phyloP scores from a whole-genome alignment of 2,888 invertebrate species.

The Acleris laterana region DNA sequence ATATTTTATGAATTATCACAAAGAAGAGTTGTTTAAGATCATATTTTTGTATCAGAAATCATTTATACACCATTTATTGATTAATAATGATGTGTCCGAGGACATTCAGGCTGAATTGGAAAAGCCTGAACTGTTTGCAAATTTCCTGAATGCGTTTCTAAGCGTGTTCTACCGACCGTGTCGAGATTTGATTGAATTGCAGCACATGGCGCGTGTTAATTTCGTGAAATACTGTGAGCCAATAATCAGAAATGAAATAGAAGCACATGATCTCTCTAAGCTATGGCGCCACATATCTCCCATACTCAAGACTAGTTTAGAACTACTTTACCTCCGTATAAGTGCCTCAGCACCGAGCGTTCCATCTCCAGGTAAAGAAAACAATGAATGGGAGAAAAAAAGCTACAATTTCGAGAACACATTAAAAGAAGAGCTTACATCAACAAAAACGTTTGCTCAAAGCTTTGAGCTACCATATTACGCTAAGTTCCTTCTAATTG shows the following conservation, averaged over 20 bases:
- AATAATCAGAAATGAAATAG: constrained; percentile 86
- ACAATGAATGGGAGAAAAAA: constrained; percentile 48
- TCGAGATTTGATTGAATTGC: constrained; percentile 92
- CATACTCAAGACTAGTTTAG: constrained; percentile 89
- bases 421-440: constrained; percentile 72
- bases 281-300: constrained; percentile 93
- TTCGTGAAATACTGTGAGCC: constrained; percentile 92
- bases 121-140: constrained; percentile 87
- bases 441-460: constrained; percentile 84
- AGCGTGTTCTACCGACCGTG: constrained; percentile 94
- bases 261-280: constrained; percentile 86
- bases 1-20: constrained; percentile 92
- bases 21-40: constrained; percentile 86
- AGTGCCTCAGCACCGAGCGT: constrained; percentile 58
- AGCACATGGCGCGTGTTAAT: constrained; percentile 90
- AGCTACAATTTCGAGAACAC: constrained; percentile 63
- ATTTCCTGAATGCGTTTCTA: constrained; percentile 92
- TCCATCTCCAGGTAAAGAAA: constrained; percentile 68
- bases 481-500: constrained; percentile 94
- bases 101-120: constrained; percentile 61
- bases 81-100: constrained; percentile 55
- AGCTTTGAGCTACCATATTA: constrained; percentile 93
- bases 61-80: constrained; percentile 63
- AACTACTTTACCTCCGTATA: constrained; percentile 90
- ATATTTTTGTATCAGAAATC: constrained; percentile 68